phyloP scores from a whole-genome alignment of 2,888 invertebrate species.

The Lithophane ornitopus region DNA sequence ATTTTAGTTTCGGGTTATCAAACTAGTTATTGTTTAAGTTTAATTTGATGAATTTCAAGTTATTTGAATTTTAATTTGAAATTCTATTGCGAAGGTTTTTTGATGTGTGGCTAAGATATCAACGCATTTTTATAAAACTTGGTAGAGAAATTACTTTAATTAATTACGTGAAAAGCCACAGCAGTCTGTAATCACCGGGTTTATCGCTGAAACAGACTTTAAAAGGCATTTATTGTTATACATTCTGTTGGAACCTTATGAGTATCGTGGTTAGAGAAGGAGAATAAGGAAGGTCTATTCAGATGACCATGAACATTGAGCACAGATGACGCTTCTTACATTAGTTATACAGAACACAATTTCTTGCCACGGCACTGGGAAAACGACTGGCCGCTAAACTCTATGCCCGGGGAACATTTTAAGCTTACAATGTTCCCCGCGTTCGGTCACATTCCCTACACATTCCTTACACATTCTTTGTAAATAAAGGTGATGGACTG shows the following conservation, averaged over 20 bases:
- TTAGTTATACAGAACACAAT: too few species aligned
- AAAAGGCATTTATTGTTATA: too few species aligned
- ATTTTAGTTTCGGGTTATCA: constrained; percentile 9
- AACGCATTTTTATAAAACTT: background rate
- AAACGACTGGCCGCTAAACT: too few species aligned
- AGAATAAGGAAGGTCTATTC: too few species aligned
- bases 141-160: background rate
- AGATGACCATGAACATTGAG: too few species aligned
- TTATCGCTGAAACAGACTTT: background rate
- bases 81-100: background rate
- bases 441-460: too few species aligned
- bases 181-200: background rate
- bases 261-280: too few species aligned
- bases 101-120: background rate
- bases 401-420: too few species aligned
- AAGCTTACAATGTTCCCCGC: too few species aligned
- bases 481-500: background rate
- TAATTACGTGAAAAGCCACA: background rate
- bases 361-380: too few species aligned
- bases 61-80: background rate
- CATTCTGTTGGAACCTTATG: too few species aligned
- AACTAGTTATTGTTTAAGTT: constrained; percentile 26
- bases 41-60: background rate
- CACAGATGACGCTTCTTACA: too few species aligned
- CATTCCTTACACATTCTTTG: background rate